Percentiles rank a stretch among this genome's conserved stretches.
phyloP scores from a whole-genome alignment of 2,113 vertebrate species.

The Procavia capensis region DNA sequence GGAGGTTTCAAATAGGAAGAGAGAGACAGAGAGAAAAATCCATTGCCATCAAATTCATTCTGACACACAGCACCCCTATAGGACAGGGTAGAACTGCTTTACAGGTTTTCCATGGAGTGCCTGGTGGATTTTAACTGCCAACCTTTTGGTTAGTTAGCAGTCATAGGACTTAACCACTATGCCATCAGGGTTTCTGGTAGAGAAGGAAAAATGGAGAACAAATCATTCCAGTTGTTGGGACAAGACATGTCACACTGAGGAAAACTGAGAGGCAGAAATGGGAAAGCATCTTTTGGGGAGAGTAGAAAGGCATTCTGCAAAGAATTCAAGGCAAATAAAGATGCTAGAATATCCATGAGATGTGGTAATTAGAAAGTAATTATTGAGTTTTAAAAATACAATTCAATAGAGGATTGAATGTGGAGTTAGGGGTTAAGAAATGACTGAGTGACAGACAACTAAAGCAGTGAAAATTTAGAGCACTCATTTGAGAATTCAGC shows the following conservation, averaged over 20 bases:
- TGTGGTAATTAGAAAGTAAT: neutral
- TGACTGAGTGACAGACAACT: neutral
- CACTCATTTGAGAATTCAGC: slow-evolving; percentile 45
- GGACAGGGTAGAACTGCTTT: no score
- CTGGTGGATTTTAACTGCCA: no score
- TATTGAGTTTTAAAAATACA: neutral
- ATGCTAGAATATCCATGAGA: neutral
- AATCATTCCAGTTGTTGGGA: neutral
- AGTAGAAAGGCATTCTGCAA: neutral
- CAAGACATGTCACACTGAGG: neutral
- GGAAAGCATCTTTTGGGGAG: neutral
- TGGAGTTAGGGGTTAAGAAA: slow-evolving; percentile 22
- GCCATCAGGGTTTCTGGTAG: no score
- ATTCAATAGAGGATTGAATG: neutral
- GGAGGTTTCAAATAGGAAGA: no score
- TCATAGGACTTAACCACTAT: no score
- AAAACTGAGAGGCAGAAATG: neutral
- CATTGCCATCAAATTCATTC: no score
- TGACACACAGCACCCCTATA: no score
- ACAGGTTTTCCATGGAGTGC: no score
- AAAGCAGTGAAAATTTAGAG: neutral
- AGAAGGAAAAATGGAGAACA: neutral
- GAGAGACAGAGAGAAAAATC: no score
- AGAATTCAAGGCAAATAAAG: slow-evolving; percentile 29
- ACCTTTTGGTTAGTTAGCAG: no score